Evolutionary conservation across 2,888 invertebrate genomes (phyloP).

Genomic region (Acanthopleura granulata): DNA sequence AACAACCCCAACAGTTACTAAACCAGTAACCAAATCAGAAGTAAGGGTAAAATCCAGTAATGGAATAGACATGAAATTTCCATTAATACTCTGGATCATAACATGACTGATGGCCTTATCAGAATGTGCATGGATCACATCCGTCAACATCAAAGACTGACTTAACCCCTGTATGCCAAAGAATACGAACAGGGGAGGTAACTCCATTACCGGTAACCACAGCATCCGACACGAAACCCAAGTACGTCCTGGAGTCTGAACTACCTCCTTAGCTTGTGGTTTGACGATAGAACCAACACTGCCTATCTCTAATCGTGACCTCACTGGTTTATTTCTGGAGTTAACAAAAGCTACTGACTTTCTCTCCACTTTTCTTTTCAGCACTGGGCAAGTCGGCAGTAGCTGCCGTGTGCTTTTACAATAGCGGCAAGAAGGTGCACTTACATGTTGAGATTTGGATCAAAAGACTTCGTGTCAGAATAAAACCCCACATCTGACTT

Average conservation of each 20-base stretch:
- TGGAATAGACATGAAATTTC: neutral
- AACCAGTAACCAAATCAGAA: conserved; percentile 16
- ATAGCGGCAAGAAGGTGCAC: too few relatives aligned
- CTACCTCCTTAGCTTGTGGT: too few relatives aligned
- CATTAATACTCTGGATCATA: conserved; percentile 2
- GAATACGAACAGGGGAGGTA: conserved; percentile 17
- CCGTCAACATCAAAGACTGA: conserved; percentile 4
- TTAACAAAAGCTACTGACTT: neutral
- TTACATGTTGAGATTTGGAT: too few relatives aligned
- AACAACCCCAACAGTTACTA: conserved; percentile 15
- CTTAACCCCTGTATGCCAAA: conserved; percentile 9
- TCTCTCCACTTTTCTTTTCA: too few relatives aligned
- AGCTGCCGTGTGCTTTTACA: too few relatives aligned
- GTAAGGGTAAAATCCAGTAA: neutral
- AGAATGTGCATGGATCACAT: neutral
- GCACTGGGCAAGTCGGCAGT: too few relatives aligned
- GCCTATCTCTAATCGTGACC: too few relatives aligned
- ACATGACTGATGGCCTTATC: neutral
- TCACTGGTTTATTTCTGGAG: neutral
- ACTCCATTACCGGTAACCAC: too few relatives aligned
- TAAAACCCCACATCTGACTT: neutral
- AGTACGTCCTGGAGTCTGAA: too few relatives aligned
- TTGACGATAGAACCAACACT: too few relatives aligned
- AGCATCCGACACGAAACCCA: neutral
- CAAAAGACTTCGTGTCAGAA: neutral